These are phyloP conservation scores for Acridotheres tristis DNA, from an alignment of 2,797 vertebrate species.

Conservation along the genomic window DNA sequence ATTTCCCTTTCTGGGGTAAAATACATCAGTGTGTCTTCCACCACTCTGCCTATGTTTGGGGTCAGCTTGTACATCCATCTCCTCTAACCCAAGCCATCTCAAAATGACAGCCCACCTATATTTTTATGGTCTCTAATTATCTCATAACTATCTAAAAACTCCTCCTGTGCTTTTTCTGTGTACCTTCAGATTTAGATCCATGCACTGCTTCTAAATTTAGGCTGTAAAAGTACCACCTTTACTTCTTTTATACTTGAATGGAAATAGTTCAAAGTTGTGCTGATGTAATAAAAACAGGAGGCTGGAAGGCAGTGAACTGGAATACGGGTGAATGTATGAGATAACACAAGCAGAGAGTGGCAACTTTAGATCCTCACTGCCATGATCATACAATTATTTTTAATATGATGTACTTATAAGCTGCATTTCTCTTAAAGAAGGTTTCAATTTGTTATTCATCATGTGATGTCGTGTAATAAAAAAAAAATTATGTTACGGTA, in stretches of 20 bases:
- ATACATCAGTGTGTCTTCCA: fast-evolving
- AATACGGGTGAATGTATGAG: neutral
- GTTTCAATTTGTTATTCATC: neutral
- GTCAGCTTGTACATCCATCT: neutral
- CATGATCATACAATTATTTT: neutral
- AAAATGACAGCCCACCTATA: neutral
- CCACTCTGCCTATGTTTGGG: fast-evolving
- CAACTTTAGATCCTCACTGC: neutral
- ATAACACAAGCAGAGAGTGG: neutral
- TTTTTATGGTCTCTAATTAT: neutral
- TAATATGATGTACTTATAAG: neutral
- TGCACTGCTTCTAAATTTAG: conserved; percentile 25
- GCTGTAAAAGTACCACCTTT: neutral
- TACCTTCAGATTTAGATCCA: neutral
- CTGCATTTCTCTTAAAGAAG: neutral
- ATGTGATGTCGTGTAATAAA: neutral
- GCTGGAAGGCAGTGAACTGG: neutral
- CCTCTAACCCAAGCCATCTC: neutral
- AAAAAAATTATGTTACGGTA: neutral
- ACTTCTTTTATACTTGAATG: conserved; percentile 11
- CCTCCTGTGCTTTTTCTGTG: neutral
- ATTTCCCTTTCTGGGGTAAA: neutral
- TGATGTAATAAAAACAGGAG: conserved; percentile 20
- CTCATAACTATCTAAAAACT: neutral
- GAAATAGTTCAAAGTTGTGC: conserved; percentile 25